Evolutionary conservation across 2,797 vertebrate genomes (phyloP).

Genomic region (Microctenopoma steveboyesi): DNA sequence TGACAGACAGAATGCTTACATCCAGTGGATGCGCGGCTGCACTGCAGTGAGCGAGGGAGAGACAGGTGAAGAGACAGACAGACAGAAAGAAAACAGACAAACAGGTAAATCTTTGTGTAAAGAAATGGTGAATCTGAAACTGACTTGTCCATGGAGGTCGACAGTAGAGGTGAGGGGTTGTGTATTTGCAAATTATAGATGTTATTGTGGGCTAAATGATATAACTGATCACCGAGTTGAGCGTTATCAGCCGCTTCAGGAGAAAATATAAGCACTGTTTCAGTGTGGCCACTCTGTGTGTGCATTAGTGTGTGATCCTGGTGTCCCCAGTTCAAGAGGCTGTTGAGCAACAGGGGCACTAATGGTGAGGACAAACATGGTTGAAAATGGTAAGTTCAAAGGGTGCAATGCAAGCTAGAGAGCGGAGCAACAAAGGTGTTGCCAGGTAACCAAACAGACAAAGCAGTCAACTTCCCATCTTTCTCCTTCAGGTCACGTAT

Average conservation of each 20-base stretch:
- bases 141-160: conserved; percentile 7
- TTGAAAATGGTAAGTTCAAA: conserved; percentile 33
- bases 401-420: conserved; percentile 42
- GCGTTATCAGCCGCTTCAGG: neutral
- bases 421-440: conserved; percentile 33
- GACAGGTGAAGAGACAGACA: conserved; percentile 67
- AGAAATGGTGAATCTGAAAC: conserved; percentile 35
- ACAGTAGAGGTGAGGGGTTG: neutral
- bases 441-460: conserved; percentile 48
- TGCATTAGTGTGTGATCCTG: conserved; percentile 6
- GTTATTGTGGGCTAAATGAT: neutral
- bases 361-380: conserved; percentile 17
- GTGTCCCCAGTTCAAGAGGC: conserved; percentile 21
- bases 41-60: conserved; percentile 70
- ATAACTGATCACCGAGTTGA: neutral
- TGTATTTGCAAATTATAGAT: conserved; percentile 13
- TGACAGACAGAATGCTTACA: conserved; percentile 75
- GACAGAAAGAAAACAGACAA: conserved; percentile 66
- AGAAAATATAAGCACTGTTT: neutral
- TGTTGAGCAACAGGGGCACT: conserved; percentile 11
- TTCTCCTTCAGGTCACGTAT: conserved; percentile 53
- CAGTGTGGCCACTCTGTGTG: neutral
- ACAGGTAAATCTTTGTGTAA: conserved; percentile 57
- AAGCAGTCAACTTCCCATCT: conserved; percentile 51
- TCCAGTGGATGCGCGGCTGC: conserved; percentile 71